Evolutionary conservation across 2,888 invertebrate species (phyloP).

Genomic region (Cremastobaeus sp.): DNA sequence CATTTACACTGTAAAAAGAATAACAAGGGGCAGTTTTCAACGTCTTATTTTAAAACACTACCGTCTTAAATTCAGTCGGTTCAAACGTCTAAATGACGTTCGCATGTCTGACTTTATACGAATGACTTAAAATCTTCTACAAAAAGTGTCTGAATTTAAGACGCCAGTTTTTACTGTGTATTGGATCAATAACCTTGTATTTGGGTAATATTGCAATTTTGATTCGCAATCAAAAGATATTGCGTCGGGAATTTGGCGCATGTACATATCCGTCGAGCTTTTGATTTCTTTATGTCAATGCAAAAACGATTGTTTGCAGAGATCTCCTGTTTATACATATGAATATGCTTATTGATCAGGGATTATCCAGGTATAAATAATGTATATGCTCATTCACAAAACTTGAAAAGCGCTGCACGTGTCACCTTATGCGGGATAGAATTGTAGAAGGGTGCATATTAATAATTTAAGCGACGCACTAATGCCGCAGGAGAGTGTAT

Average conservation of each 20-base stretch:
- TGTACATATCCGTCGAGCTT: not conserved
- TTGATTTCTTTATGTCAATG: not conserved
- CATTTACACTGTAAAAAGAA: too few relatives aligned
- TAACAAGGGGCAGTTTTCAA: too few relatives aligned
- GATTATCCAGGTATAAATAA: slow-evolving; percentile 44
- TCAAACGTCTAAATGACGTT: too few relatives aligned
- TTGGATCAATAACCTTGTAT: too few relatives aligned
- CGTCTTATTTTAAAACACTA: too few relatives aligned
- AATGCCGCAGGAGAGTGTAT: slow-evolving; percentile 28
- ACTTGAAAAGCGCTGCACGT: slow-evolving; percentile 46
- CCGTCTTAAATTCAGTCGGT: too few relatives aligned
- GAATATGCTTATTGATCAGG: slow-evolving; percentile 31
- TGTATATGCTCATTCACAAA: slow-evolving; percentile 19
- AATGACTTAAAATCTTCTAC: too few relatives aligned
- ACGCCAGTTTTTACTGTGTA: too few relatives aligned
- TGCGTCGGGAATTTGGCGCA: not conserved
- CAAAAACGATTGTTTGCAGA: not conserved
- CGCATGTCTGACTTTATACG: too few relatives aligned
- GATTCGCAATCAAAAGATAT: not conserved
- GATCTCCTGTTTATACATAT: slow-evolving; percentile 1
- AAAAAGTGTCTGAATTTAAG: too few relatives aligned
- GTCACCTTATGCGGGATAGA: slow-evolving; percentile 22
- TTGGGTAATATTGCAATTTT: too few relatives aligned
- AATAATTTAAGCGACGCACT: slow-evolving; percentile 41
- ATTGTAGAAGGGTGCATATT: slow-evolving; percentile 52